A percentile compares a stretch with the other conserved stretches of the same genome.
These are phyloP conservation scores for Lasioglossum pauxillum DNA, from an alignment of 2,888 invertebrate species.

Conservation along the genomic window DNA sequence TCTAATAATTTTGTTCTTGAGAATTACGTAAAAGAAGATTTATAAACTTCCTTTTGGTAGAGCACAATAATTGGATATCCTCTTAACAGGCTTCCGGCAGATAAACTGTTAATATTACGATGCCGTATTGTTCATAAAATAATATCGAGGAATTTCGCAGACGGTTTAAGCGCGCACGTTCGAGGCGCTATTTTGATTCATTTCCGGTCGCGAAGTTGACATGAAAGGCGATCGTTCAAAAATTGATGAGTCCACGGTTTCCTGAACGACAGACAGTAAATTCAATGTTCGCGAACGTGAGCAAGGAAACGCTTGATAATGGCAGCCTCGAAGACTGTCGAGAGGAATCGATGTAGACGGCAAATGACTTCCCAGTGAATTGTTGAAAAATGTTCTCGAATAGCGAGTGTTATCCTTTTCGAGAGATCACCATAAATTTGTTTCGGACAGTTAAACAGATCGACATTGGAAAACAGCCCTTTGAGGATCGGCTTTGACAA, in stretches of 20 bases:
- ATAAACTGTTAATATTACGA: not conserved
- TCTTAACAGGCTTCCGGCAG: not conserved
- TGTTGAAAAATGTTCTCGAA: conserved; percentile 39
- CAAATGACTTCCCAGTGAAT: conserved; percentile 44
- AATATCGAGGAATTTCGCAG: not conserved
- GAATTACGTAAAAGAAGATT: not conserved
- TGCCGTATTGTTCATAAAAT: not conserved
- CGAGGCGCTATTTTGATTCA: conserved; percentile 14
- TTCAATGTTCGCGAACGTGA: conserved; percentile 59
- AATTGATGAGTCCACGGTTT: conserved; percentile 65
- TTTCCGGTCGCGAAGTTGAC: conserved; percentile 31
- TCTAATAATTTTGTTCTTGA: not conserved
- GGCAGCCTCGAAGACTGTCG: conserved; percentile 39
- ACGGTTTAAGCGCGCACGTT: not conserved
- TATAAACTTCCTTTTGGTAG: not conserved
- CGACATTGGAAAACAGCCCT: not conserved
- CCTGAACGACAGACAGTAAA: conserved; percentile 57
- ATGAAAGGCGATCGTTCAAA: conserved; percentile 56
- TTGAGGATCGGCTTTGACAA: not conserved
- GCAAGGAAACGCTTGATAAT: conserved; percentile 56
- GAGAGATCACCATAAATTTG: not conserved
- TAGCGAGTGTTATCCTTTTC: too few species aligned
- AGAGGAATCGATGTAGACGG: conserved; percentile 43
- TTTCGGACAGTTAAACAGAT: not conserved
- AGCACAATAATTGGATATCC: not conserved